phyloP scores from a whole-genome alignment of 2,113 vertebrate genomes.

The Podarcis cretensis region DNA sequence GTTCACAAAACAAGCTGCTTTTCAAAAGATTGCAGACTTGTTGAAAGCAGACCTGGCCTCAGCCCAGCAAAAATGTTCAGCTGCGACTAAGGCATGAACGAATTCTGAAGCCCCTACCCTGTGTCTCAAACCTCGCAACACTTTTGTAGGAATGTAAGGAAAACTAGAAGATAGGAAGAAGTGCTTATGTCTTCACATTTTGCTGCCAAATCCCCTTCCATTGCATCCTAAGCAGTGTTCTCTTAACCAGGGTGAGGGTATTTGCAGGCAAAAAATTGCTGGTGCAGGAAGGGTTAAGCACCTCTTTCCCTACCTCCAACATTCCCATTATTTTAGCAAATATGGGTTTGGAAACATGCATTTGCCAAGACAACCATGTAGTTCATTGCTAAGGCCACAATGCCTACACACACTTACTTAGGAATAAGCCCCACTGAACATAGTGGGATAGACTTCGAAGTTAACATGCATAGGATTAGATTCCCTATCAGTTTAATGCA shows the following conservation, averaged over 20 bases:
- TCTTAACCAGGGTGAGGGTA: background rate
- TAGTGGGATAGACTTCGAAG: background rate
- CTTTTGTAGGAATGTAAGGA: background rate
- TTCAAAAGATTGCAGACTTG: constrained; percentile 31
- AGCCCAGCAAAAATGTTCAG: background rate
- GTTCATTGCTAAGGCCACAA: background rate
- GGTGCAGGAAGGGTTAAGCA: background rate
- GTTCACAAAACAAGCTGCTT: background rate
- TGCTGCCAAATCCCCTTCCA: background rate
- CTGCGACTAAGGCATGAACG: background rate
- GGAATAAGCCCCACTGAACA: background rate
- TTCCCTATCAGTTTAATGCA: background rate
- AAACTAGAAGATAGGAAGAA: background rate
- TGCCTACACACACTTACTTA: background rate
- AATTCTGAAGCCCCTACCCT: background rate
- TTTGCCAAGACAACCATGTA: background rate
- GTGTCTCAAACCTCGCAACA: background rate
- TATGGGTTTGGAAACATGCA: background rate
- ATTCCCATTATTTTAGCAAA: background rate
- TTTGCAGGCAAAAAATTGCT: background rate
- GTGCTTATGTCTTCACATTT: background rate
- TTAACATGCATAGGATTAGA: background rate
- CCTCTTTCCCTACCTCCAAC: background rate
- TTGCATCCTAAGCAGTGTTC: background rate
- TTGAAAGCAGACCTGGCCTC: constrained; percentile 6